A percentile compares a stretch with the other conserved stretches of the same genome.
Evolutionary conservation across 2,888 invertebrate genomes (phyloP).

Genomic region (Amblyteles armatorius): DNA sequence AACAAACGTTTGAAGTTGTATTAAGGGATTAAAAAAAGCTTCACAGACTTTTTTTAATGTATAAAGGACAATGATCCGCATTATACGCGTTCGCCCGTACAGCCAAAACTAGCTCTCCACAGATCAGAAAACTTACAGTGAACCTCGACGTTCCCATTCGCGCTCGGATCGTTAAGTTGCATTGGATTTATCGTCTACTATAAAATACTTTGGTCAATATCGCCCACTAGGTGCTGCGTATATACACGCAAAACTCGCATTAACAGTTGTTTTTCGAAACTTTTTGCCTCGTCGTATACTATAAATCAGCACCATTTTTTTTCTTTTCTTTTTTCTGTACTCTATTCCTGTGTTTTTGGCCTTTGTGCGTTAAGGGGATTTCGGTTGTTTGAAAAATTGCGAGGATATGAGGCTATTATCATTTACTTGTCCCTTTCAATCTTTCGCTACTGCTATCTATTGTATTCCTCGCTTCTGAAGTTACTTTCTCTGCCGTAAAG

Average conservation of each 20-base stretch:
- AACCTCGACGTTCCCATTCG: conserved; percentile 22
- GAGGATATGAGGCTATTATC: conserved; percentile 26
- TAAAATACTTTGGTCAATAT: conserved; percentile 26
- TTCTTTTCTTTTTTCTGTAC: neutral
- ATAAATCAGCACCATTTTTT: conserved; percentile 54
- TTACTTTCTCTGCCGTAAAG: conserved; percentile 2
- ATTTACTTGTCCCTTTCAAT: conserved; percentile 34
- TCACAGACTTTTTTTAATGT: neutral
- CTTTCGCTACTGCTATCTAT: neutral
- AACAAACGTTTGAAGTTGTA: neutral
- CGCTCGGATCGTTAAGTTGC: conserved; percentile 47
- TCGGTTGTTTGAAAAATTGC: conserved; percentile 40
- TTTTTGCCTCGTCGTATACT: conserved; percentile 28
- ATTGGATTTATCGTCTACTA: conserved; percentile 38
- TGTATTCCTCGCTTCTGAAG: neutral
- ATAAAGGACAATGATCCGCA: neutral
- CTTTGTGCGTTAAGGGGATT: conserved; percentile 19
- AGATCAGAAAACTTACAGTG: neutral
- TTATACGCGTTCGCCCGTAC: neutral
- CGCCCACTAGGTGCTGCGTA: neutral
- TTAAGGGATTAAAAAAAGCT: neutral
- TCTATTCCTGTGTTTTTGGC: neutral
- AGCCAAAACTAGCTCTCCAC: neutral
- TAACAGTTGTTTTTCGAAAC: conserved; percentile 46
- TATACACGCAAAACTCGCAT: conserved; percentile 28